phyloP scores from a whole-genome alignment of 2,797 vertebrate genomes.

The Etheostoma perlongum region DNA sequence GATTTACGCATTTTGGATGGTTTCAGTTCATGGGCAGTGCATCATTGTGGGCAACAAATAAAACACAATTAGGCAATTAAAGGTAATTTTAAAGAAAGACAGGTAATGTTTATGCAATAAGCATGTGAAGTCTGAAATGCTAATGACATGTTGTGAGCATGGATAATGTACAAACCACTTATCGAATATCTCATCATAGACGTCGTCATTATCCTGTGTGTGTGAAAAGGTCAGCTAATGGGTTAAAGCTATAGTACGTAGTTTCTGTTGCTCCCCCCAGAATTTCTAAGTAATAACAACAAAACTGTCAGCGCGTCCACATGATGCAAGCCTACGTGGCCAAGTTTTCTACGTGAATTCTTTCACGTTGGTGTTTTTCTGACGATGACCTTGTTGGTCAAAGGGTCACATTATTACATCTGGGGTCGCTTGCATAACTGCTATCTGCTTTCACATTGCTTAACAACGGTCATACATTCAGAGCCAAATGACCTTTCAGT shows the following conservation, averaged over 20 bases:
- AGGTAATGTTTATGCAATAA: neutral
- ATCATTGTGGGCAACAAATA: neutral
- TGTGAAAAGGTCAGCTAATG: neutral
- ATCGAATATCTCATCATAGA: slow-evolving; percentile 8
- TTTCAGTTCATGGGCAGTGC: neutral
- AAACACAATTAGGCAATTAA: neutral
- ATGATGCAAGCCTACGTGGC: too few species aligned
- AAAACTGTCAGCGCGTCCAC: too few species aligned
- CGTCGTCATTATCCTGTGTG: neutral
- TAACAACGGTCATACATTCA: neutral
- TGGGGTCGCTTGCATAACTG: neutral
- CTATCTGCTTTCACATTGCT: neutral
- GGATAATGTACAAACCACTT: slow-evolving; percentile 16
- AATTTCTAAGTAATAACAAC: too few species aligned
- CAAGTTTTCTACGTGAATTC: too few species aligned
- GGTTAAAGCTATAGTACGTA: neutral
- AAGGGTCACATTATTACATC: too few species aligned
- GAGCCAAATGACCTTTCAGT: neutral
- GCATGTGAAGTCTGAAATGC: slow-evolving; percentile 13
- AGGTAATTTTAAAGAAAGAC: neutral
- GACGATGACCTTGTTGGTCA: neutral
- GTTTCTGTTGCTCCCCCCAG: too few species aligned
- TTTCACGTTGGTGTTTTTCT: neutral
- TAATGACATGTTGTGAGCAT: slow-evolving; percentile 15
- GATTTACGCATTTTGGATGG: neutral